Evolutionary conservation across 2,113 vertebrate genomes (phyloP).

Genomic region (Monarcha castaneiventris): DNA sequence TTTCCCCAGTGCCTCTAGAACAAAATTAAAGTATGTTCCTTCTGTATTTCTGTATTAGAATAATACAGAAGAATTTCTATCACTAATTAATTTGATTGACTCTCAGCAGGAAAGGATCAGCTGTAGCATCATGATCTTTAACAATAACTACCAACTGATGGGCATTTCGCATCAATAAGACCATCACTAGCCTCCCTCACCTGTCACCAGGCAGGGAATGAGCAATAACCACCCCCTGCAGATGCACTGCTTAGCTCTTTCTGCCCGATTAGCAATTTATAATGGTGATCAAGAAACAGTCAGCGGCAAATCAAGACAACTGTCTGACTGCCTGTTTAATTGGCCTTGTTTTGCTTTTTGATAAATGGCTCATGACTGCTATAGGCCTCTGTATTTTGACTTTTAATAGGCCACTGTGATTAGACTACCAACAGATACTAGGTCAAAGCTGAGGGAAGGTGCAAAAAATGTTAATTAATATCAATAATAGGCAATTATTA

Average conservation of each 20-base stretch:
- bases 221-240: conserved; percentile 86
- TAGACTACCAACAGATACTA: conserved; percentile 97
- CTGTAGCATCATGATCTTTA: conserved; percentile 84
- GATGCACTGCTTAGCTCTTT: conserved; percentile 86
- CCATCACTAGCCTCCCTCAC: conserved; percentile 86
- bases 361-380: conserved; percentile 95
- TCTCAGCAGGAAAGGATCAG: conserved; percentile 84
- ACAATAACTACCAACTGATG: conserved; percentile 90
- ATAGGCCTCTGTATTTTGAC: conserved; percentile 84
- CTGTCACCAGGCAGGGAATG: conserved; percentile 89
- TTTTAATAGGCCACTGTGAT: conserved; percentile 96
- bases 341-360: conserved; percentile 98
- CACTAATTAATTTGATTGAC: conserved; percentile 95
- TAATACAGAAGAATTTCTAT: conserved; percentile 80
- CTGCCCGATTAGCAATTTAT: conserved; percentile 99
- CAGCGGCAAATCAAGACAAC: conserved; percentile 98
- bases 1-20: conserved; percentile 61
- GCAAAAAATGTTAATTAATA: conserved; percentile 99
- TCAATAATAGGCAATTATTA: conserved; percentile 99
- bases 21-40: conserved; percentile 74
- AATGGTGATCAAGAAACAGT: conserved; percentile 99
- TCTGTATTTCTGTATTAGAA: conserved; percentile 71
- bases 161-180: conserved; percentile 88
- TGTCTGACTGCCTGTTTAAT: conserved; percentile 96
- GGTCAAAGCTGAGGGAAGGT: conserved; percentile 94